Evolutionary conservation across 37 sponge, comb jelly and placozoan species (phyloP).

Genomic region (Hormiphora californensis): DNA sequence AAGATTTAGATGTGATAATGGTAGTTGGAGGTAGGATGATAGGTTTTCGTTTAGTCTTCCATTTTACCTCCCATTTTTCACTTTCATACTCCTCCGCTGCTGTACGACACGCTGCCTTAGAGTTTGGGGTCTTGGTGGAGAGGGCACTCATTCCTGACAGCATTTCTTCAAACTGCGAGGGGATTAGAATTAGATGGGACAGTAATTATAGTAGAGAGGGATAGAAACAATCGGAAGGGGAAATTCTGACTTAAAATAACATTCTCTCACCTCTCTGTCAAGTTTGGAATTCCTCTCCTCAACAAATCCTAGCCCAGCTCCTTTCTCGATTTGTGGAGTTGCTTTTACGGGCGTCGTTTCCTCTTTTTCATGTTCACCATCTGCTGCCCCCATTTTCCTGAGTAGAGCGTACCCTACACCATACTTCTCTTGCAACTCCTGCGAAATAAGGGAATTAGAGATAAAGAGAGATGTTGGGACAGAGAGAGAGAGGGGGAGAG

Average conservation of each 20-base stretch:
- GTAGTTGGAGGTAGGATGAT: background rate
- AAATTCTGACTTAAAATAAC: too few species aligned
- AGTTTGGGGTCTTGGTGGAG: slow-evolving; percentile 1
- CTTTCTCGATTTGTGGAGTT: too few species aligned
- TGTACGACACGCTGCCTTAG: background rate
- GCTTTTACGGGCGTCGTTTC: too few species aligned
- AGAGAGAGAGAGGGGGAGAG: too few species aligned
- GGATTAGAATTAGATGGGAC: background rate
- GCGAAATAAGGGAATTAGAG: background rate
- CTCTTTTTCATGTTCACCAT: too few species aligned
- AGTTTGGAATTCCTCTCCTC: background rate
- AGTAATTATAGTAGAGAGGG: too few species aligned
- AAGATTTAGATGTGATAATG: background rate
- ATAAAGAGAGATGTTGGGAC: background rate
- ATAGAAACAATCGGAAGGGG: too few species aligned
- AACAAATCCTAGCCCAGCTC: slow-evolving; percentile 23
- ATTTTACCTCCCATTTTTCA: too few species aligned
- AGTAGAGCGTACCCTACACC: slow-evolving; percentile 27
- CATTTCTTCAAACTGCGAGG: slow-evolving; percentile 42
- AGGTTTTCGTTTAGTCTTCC: too few species aligned
- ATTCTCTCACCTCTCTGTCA: slow-evolving; percentile 16
- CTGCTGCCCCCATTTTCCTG: background rate
- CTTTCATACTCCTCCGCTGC: background rate
- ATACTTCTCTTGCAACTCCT: background rate
- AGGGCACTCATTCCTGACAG: background rate